phyloP scores from a whole-genome alignment of 1,140 invertebrate species.

The Asbolus verrucosus region DNA sequence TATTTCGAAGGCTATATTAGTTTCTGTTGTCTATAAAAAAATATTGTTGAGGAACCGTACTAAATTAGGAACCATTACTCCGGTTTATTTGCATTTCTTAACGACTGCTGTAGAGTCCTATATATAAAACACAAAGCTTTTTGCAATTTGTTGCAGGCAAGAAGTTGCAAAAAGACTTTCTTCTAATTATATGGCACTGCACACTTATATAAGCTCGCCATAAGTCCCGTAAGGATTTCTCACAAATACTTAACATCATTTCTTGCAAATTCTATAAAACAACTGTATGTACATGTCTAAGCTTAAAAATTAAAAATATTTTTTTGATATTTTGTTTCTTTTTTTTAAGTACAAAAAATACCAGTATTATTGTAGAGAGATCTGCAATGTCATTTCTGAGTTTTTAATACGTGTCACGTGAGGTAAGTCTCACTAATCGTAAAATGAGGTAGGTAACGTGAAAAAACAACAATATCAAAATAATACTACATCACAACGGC shows the following conservation, averaged over 20 bases:
- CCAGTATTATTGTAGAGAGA: slow-evolving; percentile 55
- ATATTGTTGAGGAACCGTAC: slow-evolving; percentile 64
- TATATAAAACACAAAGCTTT: slow-evolving; percentile 50
- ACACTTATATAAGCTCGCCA: slow-evolving; percentile 59
- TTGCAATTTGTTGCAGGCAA: slow-evolving; percentile 45
- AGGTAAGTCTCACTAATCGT: slow-evolving; percentile 47
- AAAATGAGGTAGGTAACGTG: slow-evolving; percentile 59
- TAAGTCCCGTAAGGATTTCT: slow-evolving; percentile 51
- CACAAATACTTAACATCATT: slow-evolving; percentile 49
- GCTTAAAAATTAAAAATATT: slow-evolving; percentile 46
- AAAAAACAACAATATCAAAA: slow-evolving; percentile 61
- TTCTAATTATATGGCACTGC: slow-evolving; percentile 58
- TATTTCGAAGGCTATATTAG: slow-evolving; percentile 16
- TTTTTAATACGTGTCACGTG: slow-evolving; percentile 38
- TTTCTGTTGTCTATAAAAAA: slow-evolving; percentile 46
- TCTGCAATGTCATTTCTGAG: slow-evolving; percentile 51
- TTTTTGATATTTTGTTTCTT: slow-evolving; percentile 52
- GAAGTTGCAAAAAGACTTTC: slow-evolving; percentile 48
- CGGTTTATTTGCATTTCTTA: slow-evolving; percentile 63
- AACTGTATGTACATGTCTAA: slow-evolving; percentile 56
- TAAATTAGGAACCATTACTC: slow-evolving; percentile 64
- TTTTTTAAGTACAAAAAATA: slow-evolving; percentile 57
- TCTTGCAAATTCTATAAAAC: slow-evolving; percentile 51
- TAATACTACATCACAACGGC: slow-evolving; percentile 57
- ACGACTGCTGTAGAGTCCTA: slow-evolving; percentile 57